A percentile compares a stretch with the other conserved stretches of the same genome.
Evolutionary conservation across 2,888 invertebrate genomes (phyloP).

Genomic region (Torymus tubicola): DNA sequence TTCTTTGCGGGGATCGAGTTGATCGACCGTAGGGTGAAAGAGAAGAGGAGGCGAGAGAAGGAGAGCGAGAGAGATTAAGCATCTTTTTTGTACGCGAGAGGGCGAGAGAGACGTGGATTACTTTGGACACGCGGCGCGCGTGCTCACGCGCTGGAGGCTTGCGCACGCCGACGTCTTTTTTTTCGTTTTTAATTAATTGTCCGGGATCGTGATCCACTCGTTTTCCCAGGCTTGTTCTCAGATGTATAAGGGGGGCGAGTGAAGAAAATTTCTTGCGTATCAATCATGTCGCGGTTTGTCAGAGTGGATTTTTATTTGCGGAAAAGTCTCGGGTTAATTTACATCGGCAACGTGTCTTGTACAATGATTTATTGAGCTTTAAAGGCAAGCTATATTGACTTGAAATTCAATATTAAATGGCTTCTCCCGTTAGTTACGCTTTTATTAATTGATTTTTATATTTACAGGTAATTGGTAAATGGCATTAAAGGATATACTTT

Average conservation of each 20-base stretch:
- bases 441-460: too few species aligned
- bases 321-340: background rate
- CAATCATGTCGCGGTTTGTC: slow-evolving; percentile 26
- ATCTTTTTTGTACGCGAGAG: slow-evolving; percentile 1
- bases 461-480: too few species aligned
- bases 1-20: slow-evolving; percentile 44
- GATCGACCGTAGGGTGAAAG: slow-evolving; percentile 21
- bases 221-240: background rate
- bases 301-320: background rate
- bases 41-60: slow-evolving; percentile 1
- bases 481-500: too few species aligned
- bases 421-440: background rate
- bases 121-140: background rate
- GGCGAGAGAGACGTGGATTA: slow-evolving; percentile 1
- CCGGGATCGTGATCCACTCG: slow-evolving; percentile 17
- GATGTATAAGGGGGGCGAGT: background rate
- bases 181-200: slow-evolving; percentile 38
- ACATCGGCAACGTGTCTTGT: slow-evolving; percentile 3
- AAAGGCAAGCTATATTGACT: background rate
- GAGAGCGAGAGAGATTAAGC: slow-evolving; percentile 49
- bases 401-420: slow-evolving; percentile 7
- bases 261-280: slow-evolving; percentile 21
- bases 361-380: slow-evolving; percentile 21
- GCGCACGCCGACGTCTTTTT: slow-evolving; percentile 22
- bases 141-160: too few species aligned